Conservation (phyloP, 2,113 vertebrate species). For the Labeo catla region DNA sequence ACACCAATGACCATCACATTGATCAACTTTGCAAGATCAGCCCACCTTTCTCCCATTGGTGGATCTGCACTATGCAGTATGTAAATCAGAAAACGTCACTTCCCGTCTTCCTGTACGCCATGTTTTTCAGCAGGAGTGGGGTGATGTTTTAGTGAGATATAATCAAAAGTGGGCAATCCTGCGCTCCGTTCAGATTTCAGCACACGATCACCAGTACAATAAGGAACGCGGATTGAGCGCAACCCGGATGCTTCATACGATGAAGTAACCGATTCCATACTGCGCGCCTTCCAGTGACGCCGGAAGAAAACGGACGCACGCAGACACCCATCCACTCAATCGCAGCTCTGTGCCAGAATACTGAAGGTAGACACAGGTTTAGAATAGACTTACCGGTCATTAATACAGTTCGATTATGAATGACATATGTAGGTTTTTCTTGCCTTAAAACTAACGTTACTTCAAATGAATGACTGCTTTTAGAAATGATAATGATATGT, state of each 20-base stretch:
- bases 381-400: background rate
- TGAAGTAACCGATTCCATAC: slow-evolving; percentile 29
- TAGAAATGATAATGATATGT: background rate
- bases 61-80: slow-evolving; percentile 70
- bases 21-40: slow-evolving; percentile 60
- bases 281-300: slow-evolving; percentile 63
- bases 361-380: slow-evolving; percentile 47
- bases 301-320: slow-evolving; percentile 58
- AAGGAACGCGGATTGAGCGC: background rate
- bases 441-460: background rate
- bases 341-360: slow-evolving; percentile 37
- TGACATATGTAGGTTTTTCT: background rate
- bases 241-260: background rate
- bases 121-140: slow-evolving; percentile 59
- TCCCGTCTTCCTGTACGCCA: slow-evolving; percentile 67
- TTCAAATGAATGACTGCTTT: background rate
- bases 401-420: background rate
- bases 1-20: slow-evolving; percentile 40
- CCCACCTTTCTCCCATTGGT: slow-evolving; percentile 79
- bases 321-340: slow-evolving; percentile 51
- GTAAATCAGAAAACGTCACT: slow-evolving; percentile 61
- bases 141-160: slow-evolving; percentile 45
- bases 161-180: slow-evolving; percentile 46
- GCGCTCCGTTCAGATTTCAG: background rate
- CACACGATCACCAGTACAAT: background rate